These are phyloP conservation scores for Pogonus chalceus DNA, from an alignment of 1,140 invertebrate genomes.

Conservation along the genomic window DNA sequence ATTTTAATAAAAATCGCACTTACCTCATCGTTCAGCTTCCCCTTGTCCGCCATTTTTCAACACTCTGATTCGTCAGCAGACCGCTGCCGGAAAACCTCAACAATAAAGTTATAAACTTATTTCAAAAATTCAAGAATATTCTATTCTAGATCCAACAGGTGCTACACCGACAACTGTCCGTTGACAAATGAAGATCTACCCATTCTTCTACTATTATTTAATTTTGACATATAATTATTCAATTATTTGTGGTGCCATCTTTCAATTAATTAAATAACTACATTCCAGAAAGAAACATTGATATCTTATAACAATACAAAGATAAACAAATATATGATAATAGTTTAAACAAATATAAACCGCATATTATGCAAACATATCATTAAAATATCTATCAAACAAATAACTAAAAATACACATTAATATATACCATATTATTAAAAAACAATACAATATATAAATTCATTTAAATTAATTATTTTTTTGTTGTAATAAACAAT, in stretches of 20 bases:
- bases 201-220: slow-evolving; percentile 1
- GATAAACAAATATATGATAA: too few species aligned
- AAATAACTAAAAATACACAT: too few species aligned
- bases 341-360: too few species aligned
- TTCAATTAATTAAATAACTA: not conserved
- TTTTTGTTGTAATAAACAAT: too few species aligned
- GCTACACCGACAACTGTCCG: not conserved
- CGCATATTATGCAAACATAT: too few species aligned
- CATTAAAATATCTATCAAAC: too few species aligned
- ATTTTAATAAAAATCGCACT: slow-evolving; percentile 14
- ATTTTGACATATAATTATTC: not conserved
- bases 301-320: too few species aligned
- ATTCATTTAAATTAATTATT: too few species aligned
- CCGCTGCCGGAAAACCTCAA: slow-evolving; percentile 6
- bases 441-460: too few species aligned
- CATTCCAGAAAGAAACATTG: too few species aligned
- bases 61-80: slow-evolving; percentile 14
- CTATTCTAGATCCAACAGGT: slow-evolving; percentile 5
- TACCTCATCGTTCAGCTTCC: slow-evolving; percentile 24
- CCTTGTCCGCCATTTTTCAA: slow-evolving; percentile 23
- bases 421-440: too few species aligned
- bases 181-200: not conserved
- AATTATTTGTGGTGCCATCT: not conserved
- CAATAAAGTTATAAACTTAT: too few species aligned
- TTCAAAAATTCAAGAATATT: slow-evolving; percentile 4